A percentile compares a stretch with the other conserved stretches of the same genome.
phyloP scores from a whole-genome alignment of 2,888 invertebrate species.

The Tortrix viridana region DNA sequence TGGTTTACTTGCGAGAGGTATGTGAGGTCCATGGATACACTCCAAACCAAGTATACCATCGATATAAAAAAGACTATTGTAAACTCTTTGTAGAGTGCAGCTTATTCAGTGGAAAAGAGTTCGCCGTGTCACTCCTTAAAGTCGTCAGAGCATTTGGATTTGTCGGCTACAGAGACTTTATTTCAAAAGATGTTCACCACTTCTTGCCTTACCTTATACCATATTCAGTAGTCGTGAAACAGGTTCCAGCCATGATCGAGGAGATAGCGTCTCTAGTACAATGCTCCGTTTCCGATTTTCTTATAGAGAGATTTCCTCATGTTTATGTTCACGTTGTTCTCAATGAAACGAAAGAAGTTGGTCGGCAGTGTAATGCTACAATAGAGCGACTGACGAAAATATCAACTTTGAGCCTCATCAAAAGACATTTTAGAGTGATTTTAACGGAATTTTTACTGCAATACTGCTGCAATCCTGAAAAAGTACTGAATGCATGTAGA shows the following conservation, averaged over 20 bases:
- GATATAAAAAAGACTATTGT: conserved; percentile 86
- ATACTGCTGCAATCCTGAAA: conserved; percentile 85
- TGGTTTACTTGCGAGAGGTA: conserved; percentile 82
- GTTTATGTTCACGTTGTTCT: conserved; percentile 89
- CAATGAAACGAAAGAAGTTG: conserved; percentile 83
- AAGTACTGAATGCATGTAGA: conserved; percentile 84
- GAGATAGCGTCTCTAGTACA: conserved; percentile 86
- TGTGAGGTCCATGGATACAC: conserved; percentile 81
- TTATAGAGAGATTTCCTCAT: conserved; percentile 87
- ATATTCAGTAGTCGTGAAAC: conserved; percentile 81
- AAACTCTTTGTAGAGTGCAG: conserved; percentile 85
- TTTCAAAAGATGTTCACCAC: conserved; percentile 87
- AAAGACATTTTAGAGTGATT: conserved; percentile 86
- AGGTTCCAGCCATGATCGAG: conserved; percentile 85
- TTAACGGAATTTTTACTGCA: conserved; percentile 87
- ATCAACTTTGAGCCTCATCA: conserved; percentile 84
- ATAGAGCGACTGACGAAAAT: conserved; percentile 85
- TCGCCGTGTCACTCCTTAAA: conserved; percentile 84
- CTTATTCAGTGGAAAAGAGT: conserved; percentile 81
- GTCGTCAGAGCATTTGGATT: conserved; percentile 88
- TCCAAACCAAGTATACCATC: conserved; percentile 84
- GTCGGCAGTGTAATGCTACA: conserved; percentile 85
- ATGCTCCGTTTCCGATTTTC: conserved; percentile 84
- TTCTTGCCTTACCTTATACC: conserved; percentile 87
- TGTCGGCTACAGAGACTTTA: conserved; percentile 87